Conservation (phyloP, 2,888 invertebrate genomes). For the Drosophila anomalata region DNA sequence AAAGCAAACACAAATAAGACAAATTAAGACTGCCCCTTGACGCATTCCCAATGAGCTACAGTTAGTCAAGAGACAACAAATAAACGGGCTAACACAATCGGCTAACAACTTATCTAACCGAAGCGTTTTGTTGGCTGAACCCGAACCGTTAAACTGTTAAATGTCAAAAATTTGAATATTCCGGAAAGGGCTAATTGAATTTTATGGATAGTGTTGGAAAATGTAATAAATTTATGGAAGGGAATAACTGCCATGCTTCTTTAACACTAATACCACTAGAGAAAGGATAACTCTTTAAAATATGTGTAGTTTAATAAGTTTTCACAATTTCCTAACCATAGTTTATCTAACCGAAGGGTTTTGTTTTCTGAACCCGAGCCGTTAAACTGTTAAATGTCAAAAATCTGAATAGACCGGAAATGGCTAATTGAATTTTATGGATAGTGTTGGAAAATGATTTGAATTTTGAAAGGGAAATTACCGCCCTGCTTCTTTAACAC, state of each 20-base stretch:
- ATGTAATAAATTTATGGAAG: too few species aligned
- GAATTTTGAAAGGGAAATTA: too few species aligned
- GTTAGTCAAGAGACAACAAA: conserved; percentile 42
- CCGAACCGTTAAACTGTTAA: conserved; percentile 47
- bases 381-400: conserved; percentile 55
- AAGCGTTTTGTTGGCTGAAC: conserved; percentile 32
- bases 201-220: conserved; percentile 26
- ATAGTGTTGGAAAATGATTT: background rate
- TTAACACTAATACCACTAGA: too few species aligned
- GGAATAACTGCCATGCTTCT: too few species aligned
- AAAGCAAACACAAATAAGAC: conserved; percentile 43
- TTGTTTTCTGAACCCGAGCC: conserved; percentile 32
- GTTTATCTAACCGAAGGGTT: conserved; percentile 38
- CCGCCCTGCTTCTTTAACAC: too few species aligned
- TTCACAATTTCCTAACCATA: background rate
- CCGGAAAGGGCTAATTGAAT: conserved; percentile 73
- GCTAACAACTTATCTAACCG: conserved; percentile 41
- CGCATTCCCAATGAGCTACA: conserved; percentile 75
- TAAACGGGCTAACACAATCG: conserved; percentile 26
- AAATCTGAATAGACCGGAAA: conserved; percentile 72
- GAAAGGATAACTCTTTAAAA: too few species aligned
- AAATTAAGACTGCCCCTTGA: conserved; percentile 66
- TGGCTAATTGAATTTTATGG: conserved; percentile 65
- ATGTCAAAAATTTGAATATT: conserved; percentile 66
- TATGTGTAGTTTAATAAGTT: too few species aligned